phyloP scores from a whole-genome alignment of 2,113 vertebrate species.

The Morphnarchus princeps region DNA sequence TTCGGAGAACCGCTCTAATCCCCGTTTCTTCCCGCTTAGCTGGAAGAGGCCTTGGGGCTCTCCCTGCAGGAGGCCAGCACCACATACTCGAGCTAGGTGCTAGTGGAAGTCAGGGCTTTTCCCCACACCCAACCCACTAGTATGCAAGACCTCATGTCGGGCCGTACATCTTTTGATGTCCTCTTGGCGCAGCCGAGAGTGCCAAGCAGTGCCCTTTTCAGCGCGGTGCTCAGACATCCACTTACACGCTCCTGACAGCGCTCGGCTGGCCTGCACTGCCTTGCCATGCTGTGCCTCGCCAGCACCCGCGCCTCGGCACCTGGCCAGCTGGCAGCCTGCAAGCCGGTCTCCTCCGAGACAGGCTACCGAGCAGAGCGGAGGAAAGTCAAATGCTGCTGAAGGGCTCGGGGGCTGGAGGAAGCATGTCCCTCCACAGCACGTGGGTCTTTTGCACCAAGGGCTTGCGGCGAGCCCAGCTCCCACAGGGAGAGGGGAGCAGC shows the following conservation, averaged over 20 bases:
- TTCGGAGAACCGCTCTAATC: background rate
- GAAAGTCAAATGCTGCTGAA: accelerated
- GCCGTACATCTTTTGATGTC: background rate
- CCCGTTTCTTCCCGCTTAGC: background rate
- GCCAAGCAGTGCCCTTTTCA: background rate
- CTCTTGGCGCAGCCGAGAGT: background rate
- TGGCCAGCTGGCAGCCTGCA: background rate
- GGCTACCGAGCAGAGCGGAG: accelerated
- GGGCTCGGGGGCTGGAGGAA: background rate
- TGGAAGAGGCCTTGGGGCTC: background rate
- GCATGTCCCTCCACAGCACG: accelerated
- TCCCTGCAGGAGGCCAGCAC: background rate
- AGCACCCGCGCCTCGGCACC: background rate
- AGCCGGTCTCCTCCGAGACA: background rate
- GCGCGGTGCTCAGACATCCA: background rate
- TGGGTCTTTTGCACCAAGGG: background rate
- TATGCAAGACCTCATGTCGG: background rate
- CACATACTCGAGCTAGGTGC: accelerated
- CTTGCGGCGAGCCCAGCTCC: background rate
- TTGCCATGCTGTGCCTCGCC: background rate
- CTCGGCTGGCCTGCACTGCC: background rate
- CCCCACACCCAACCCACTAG: background rate
- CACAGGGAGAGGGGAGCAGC: background rate
- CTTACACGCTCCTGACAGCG: background rate
- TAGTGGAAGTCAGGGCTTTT: background rate